Percentiles rank a stretch among this genome's conserved stretches.
Conservation (phyloP, 2,113 vertebrate genomes). For the Dromiciops gliroides region DNA sequence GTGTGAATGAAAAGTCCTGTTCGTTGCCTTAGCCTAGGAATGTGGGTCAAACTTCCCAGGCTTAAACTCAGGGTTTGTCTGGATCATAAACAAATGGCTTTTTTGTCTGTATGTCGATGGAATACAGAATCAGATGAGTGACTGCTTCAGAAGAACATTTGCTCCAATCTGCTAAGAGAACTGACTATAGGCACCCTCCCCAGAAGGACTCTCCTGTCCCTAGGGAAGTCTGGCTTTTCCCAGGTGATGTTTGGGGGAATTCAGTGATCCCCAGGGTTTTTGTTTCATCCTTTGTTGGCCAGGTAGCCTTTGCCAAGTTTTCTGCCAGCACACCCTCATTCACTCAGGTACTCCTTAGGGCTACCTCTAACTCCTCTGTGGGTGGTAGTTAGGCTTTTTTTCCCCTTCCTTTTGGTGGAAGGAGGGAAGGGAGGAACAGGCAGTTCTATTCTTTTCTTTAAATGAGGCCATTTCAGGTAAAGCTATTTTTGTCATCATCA, state of each 20-base stretch:
- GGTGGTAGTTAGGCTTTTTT: conserved; percentile 22
- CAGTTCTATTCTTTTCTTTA: conserved; percentile 12
- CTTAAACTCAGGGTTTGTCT: conserved; percentile 56
- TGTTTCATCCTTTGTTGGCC: conserved; percentile 2
- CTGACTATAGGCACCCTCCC: neutral
- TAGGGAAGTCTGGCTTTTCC: neutral
- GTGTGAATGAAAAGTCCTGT: conserved; percentile 70
- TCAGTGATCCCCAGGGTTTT: neutral
- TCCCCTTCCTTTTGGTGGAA: conserved; percentile 1
- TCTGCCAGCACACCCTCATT: neutral
- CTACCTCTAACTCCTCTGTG: neutral
- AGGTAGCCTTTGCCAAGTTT: conserved; percentile 5
- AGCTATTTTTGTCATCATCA: conserved; percentile 28
- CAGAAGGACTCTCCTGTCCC: neutral
- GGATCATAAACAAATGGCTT: conserved; percentile 68
- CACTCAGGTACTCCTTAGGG: neutral
- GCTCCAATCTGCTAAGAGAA: conserved; percentile 44
- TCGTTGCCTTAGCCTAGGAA: conserved; percentile 56
- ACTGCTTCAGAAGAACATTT: conserved; percentile 48
- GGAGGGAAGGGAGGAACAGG: neutral
- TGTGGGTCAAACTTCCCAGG: conserved; percentile 62
- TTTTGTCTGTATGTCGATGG: conserved; percentile 65
- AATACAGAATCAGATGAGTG: conserved; percentile 29
- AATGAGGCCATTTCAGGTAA: conserved; percentile 45
- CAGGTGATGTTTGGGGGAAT: conserved; percentile 5